Conservation (phyloP, 1,140 invertebrate species). For the Drosophila watanabei region DNA sequence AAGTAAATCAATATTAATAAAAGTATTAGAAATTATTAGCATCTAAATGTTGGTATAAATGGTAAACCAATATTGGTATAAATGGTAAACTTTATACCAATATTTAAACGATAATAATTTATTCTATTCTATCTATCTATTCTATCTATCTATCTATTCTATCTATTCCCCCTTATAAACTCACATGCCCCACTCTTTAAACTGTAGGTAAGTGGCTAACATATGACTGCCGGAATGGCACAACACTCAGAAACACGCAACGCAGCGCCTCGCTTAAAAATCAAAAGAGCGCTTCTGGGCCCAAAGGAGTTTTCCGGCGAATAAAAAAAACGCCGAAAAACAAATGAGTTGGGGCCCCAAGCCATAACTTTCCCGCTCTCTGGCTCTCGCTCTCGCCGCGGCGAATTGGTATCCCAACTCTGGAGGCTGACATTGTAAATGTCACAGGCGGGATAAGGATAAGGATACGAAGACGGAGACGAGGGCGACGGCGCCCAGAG, state of each 20-base stretch:
- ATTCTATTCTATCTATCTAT: no score
- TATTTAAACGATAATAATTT: no score
- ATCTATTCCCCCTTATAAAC: no score
- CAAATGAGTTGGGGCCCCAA: slow-evolving; percentile 52
- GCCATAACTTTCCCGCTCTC: slow-evolving; percentile 9
- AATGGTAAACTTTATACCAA: no score
- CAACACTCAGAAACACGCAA: slow-evolving; percentile 31
- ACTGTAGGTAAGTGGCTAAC: slow-evolving; percentile 32
- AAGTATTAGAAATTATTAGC: no score
- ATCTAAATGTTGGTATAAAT: no score
- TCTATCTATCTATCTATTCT: no score
- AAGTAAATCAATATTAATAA: no score
- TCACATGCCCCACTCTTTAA: neutral
- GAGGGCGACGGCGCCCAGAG: slow-evolving; percentile 62
- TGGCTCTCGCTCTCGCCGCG: slow-evolving; percentile 12
- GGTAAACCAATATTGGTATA: no score
- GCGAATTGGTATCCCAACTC: slow-evolving; percentile 26
- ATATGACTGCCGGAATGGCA: slow-evolving; percentile 54
- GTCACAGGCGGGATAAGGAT: slow-evolving; percentile 55
- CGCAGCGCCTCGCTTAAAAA: slow-evolving; percentile 48
- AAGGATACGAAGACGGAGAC: slow-evolving; percentile 2
- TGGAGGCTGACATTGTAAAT: slow-evolving; percentile 72
- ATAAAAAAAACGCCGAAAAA: slow-evolving; percentile 57
- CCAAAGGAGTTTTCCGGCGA: slow-evolving; percentile 60
- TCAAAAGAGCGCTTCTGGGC: slow-evolving; percentile 58